Conservation (phyloP, 1,140 invertebrate genomes). For the Chlorops oryzae region DNA sequence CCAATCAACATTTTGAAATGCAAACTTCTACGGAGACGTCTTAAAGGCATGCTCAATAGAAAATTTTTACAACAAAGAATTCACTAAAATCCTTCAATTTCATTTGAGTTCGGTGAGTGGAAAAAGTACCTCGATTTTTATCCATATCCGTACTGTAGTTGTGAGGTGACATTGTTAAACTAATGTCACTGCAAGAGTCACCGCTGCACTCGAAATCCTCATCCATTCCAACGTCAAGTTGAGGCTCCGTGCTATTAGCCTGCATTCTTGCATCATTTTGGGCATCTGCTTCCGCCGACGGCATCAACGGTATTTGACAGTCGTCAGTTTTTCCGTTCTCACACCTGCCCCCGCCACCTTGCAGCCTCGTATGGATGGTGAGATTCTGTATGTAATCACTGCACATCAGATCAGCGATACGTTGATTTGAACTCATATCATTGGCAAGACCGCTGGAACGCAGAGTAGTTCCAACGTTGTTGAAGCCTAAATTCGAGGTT, state of each 20-base stretch:
- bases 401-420: constrained; percentile 36
- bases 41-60: too few species aligned
- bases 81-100: too few species aligned
- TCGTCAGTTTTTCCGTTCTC: too few species aligned
- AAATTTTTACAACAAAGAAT: too few species aligned
- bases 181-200: constrained; percentile 44
- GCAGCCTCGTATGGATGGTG: constrained; percentile 30
- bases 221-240: constrained; percentile 37
- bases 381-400: constrained; percentile 39
- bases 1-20: too few species aligned
- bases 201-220: constrained; percentile 44
- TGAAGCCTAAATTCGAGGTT: not conserved
- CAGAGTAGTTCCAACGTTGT: too few species aligned
- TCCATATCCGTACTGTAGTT: constrained; percentile 37
- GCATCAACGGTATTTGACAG: too few species aligned
- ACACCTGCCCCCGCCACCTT: constrained; percentile 12
- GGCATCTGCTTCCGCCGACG: too few species aligned
- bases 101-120: too few species aligned
- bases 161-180: constrained; percentile 42
- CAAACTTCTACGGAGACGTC: too few species aligned
- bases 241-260: constrained; percentile 12
- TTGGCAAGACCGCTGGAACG: not conserved
- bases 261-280: too few species aligned
- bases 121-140: constrained; percentile 32
- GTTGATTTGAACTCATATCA: not conserved